Evolutionary conservation across 2,113 vertebrate genomes (phyloP).

Genomic region (Pontoporia blainvillei): DNA sequence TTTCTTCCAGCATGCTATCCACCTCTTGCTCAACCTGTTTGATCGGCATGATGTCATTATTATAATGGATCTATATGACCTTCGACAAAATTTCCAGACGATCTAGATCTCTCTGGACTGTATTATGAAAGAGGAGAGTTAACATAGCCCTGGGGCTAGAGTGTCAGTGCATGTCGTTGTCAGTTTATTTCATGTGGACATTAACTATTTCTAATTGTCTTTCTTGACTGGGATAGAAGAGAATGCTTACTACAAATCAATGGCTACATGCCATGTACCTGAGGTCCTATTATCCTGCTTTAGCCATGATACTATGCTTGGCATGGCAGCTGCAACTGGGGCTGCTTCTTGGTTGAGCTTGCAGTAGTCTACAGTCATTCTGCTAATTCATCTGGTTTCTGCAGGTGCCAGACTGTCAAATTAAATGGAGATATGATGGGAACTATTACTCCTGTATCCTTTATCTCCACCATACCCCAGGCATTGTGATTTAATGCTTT

Average conservation of each 20-base stretch:
- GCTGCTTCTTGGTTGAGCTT: neutral
- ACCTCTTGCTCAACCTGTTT: neutral
- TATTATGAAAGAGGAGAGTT: neutral
- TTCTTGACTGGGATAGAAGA: neutral
- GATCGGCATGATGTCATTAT: neutral
- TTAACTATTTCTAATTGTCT: neutral
- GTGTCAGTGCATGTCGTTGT: neutral
- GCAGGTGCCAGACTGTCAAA: neutral
- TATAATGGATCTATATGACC: neutral
- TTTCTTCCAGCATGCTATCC: neutral
- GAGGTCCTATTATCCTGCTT: neutral
- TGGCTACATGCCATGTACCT: neutral
- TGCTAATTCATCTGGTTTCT: neutral
- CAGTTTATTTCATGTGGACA: neutral
- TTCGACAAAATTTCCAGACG: neutral
- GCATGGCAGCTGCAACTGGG: neutral
- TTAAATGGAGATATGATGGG: neutral
- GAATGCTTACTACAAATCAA: neutral
- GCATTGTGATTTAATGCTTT: neutral
- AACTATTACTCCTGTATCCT: neutral
- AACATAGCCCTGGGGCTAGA: neutral
- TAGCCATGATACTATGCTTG: neutral
- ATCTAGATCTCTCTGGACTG: neutral
- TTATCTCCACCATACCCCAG: neutral
- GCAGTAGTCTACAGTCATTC: neutral